Evolutionary conservation across 2,797 vertebrate species (phyloP), one percentile per base, ranked within the genome.

Genomic region (Leptoclinus maculatus): DNA sequence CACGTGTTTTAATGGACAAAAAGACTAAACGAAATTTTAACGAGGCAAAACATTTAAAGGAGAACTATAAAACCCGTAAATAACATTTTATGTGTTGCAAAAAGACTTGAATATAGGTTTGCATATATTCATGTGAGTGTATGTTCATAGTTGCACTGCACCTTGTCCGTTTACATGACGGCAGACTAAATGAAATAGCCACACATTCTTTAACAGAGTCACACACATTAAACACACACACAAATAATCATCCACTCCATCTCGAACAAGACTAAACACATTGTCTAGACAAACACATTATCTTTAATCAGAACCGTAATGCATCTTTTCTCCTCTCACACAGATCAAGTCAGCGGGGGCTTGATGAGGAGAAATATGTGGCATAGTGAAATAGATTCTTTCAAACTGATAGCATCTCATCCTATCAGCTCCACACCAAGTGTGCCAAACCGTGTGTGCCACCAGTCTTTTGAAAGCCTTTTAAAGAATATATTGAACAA

Each of bases 371-470:
- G 87, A 89, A 87, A 84, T 71, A 80, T 16, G 60, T 71, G 64
- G 84, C 86, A 76, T 92, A 89, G 87, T 91, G 91, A 90, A 94
- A 92, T 93, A 91, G 91, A 93, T 93, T 91, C 83, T 91, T 91
- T 90, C 86, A 91, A 89, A 88, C 86, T 83, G 90, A 93, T 93
- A 88, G 86, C 86, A 90, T 92, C 86, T 90, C 89, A 88, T 87
- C 76, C 73, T 77, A 88, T 88, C 88, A 83, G 80, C 83, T 86
- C 76, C 68, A 58, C 78, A 76, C 78, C 85, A 86, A 88, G 84
- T 82, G 88, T 80, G 84, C 80, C 82, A 83, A 89, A 92, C 79
- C 63, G 81, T 74, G 88, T 76, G 83, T 59, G 29, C 77, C 77
- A 90, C 77, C 77, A 90, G 88, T 89, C 83, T 92, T 93, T 92